These are phyloP conservation scores for Pristionchus mayeri DNA, from an alignment of 2,888 invertebrate species.

Conservation along the genomic window DNA sequence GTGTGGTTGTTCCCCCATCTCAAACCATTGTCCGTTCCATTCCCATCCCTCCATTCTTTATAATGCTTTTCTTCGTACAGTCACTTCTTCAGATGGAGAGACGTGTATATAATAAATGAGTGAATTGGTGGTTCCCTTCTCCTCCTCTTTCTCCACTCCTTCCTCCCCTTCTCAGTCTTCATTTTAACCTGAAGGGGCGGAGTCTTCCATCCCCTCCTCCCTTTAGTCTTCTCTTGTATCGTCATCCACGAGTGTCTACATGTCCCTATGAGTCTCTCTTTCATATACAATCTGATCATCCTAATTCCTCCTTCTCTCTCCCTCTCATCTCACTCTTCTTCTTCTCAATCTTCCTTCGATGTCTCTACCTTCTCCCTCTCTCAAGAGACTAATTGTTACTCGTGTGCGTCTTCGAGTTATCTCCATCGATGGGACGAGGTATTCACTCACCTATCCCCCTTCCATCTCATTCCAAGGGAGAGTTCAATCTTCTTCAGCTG, in stretches of 20 bases:
- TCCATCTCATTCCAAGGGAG: too few species aligned
- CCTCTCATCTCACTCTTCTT: background rate
- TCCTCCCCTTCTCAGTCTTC: background rate
- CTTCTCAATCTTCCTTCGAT: slow-evolving; percentile 32
- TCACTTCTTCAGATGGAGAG: slow-evolving; percentile 25
- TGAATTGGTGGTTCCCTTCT: slow-evolving; percentile 18
- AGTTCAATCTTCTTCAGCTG: slow-evolving; percentile 56
- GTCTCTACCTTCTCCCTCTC: slow-evolving; percentile 4
- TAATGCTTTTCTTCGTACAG: slow-evolving; percentile 7
- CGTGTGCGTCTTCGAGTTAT: slow-evolving; percentile 68
- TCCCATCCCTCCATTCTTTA: background rate
- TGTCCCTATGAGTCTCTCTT: slow-evolving; percentile 29
- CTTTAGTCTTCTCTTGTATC: slow-evolving; percentile 19
- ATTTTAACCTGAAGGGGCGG: slow-evolving; percentile 14
- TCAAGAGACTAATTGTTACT: slow-evolving; percentile 21
- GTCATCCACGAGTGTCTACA: slow-evolving; percentile 15
- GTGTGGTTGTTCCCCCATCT: background rate
- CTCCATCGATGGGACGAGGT: slow-evolving; percentile 64
- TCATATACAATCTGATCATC: background rate
- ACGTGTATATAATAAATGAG: slow-evolving; percentile 36
- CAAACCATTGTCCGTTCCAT: background rate
- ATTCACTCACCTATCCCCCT: too few species aligned
- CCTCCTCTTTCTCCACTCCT: background rate
- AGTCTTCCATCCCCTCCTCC: slow-evolving; percentile 6
- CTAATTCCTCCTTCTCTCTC: background rate